Evolutionary conservation across 1,140 invertebrate genomes (phyloP).

Genomic region (Sinonovacula constricta): DNA sequence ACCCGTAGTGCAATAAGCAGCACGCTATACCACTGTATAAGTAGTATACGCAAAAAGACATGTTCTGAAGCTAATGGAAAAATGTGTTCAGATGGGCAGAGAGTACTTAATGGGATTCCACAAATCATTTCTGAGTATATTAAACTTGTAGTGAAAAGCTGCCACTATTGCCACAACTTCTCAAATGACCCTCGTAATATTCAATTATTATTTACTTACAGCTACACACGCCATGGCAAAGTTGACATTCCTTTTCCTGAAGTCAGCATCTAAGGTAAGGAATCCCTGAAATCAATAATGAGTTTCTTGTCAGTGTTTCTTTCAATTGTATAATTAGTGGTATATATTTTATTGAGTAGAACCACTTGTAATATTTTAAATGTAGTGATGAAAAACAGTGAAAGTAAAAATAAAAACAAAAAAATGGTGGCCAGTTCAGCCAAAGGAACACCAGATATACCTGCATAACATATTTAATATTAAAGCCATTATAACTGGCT

Average conservation of each 20-base stretch:
- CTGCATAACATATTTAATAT: neutral
- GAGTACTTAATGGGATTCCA: no score
- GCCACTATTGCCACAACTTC: no score
- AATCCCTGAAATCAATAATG: conserved; percentile 51
- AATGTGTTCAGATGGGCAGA: no score
- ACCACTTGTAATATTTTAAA: neutral
- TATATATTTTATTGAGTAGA: neutral
- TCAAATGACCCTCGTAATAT: no score
- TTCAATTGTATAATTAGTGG: neutral
- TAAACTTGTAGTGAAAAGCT: no score
- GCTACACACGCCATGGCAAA: conserved; percentile 54
- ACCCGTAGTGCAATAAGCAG: no score
- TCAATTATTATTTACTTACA: no score
- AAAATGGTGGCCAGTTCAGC: neutral
- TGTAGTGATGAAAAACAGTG: neutral
- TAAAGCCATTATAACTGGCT: no score
- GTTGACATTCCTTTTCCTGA: conserved; percentile 51
- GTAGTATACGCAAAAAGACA: no score
- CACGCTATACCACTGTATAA: no score
- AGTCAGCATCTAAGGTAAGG: conserved; percentile 56
- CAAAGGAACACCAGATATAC: neutral
- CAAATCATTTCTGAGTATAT: no score
- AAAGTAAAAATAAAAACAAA: neutral
- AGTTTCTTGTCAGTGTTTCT: neutral
- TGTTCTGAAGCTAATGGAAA: no score